Conservation (phyloP, 2,888 invertebrate genomes). For the Atrina japonica region DNA sequence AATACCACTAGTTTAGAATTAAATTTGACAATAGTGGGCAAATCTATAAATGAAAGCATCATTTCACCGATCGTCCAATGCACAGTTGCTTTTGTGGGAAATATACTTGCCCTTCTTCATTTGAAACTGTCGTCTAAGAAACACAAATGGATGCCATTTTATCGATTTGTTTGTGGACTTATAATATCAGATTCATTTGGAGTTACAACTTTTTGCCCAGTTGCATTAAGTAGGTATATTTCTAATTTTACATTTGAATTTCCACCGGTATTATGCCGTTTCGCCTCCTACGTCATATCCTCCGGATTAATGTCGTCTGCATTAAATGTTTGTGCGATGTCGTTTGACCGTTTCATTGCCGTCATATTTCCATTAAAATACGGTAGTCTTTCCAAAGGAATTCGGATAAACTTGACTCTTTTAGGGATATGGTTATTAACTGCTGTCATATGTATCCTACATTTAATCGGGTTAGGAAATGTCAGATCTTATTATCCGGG, state of each 20-base stretch:
- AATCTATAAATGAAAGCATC: too few species aligned
- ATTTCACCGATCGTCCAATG: too few species aligned
- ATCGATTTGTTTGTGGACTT: conserved; percentile 28
- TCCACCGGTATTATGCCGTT: conserved; percentile 26
- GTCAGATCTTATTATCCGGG: conserved; percentile 35
- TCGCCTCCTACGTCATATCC: conserved; percentile 26
- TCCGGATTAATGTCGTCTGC: conserved; percentile 32
- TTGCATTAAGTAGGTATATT: conserved; percentile 22
- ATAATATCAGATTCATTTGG: conserved; percentile 25
- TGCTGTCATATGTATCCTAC: conserved; percentile 18
- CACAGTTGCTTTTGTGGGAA: too few species aligned
- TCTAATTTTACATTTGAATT: conserved; percentile 6
- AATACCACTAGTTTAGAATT: too few species aligned
- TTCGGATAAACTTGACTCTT: conserved; percentile 13
- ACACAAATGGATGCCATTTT: conserved; percentile 44
- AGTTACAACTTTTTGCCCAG: conserved; percentile 19
- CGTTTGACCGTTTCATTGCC: conserved; percentile 36
- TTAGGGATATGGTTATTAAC: conserved; percentile 24
- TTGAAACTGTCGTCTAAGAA: conserved; percentile 21
- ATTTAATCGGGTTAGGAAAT: conserved; percentile 35
- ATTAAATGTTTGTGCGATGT: conserved; percentile 34
- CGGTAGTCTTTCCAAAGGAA: conserved; percentile 10
- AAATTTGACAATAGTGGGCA: too few species aligned
- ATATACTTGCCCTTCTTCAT: conserved; percentile 28
- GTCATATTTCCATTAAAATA: conserved; percentile 32